Conservation (phyloP, 2,888 invertebrate species). For the Dryocosmus kuriphilus region DNA sequence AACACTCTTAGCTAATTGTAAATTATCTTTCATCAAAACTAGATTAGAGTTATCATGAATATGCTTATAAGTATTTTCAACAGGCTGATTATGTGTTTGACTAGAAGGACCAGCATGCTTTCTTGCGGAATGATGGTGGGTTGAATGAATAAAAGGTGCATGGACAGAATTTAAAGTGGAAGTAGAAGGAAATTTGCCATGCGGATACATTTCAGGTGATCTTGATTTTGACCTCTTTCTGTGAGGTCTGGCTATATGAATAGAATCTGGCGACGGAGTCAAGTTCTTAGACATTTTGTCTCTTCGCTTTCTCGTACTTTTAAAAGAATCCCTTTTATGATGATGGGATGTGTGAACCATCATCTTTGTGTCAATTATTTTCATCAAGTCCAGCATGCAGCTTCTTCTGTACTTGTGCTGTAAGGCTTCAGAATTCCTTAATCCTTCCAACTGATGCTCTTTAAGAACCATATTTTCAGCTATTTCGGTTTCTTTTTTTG, state of each 20-base stretch:
- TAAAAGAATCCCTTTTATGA: conserved; percentile 56
- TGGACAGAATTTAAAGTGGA: conserved; percentile 34
- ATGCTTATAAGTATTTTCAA: conserved; percentile 16
- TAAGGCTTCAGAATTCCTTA: conserved; percentile 46
- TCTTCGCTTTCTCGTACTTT: conserved; percentile 20
- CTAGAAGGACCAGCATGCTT: conserved; percentile 15
- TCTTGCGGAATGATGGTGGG: conserved; percentile 25
- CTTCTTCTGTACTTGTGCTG: conserved; percentile 61
- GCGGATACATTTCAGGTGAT: conserved; percentile 60
- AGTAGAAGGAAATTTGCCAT: conserved; percentile 32
- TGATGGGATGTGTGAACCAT: conserved; percentile 62
- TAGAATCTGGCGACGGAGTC: conserved; percentile 64
- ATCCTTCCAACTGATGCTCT: conserved; percentile 16
- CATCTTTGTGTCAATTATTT: conserved; percentile 72
- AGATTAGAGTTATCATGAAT: conserved; percentile 8
- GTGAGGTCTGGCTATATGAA: conserved; percentile 52
- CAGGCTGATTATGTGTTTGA: background rate
- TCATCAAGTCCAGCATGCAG: conserved; percentile 72
- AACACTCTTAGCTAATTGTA: background rate
- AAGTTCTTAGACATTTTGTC: conserved; percentile 53
- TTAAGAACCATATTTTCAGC: conserved; percentile 15
- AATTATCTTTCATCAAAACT: conserved; percentile 2
- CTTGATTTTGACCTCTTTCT: conserved; percentile 60
- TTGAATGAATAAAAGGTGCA: conserved; percentile 30
- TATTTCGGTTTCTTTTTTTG: conserved; percentile 48